These are phyloP conservation scores for Ylistrum balloti DNA, from an alignment of 1,140 invertebrate species.

Conservation along the genomic window DNA sequence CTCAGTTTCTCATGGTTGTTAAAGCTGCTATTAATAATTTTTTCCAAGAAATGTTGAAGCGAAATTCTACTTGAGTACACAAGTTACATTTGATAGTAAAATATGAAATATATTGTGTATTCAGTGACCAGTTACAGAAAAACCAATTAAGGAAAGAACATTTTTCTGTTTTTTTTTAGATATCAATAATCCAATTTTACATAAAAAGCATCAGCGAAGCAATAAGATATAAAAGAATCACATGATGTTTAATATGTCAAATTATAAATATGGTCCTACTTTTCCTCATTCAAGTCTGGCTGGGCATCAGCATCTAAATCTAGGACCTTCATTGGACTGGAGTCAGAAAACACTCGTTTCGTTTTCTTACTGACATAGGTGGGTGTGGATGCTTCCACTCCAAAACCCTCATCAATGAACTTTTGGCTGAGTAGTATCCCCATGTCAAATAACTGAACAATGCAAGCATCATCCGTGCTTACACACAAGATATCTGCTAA, in stretches of 20 bases:
- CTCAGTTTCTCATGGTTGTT: no score
- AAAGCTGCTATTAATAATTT: no score
- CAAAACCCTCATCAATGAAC: conserved; percentile 62
- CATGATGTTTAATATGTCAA: not conserved
- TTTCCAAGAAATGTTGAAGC: no score
- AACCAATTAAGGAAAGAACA: no score
- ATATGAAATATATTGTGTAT: no score
- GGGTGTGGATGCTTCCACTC: conserved; percentile 61
- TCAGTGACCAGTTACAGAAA: no score
- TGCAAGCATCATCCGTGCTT: conserved; percentile 56
- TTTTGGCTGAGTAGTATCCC: conserved; percentile 65
- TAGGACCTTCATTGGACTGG: conserved; percentile 23
- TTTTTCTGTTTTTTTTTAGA: no score
- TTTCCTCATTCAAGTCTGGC: not conserved
- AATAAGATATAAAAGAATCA: no score
- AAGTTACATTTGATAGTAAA: no score
- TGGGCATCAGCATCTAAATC: not conserved
- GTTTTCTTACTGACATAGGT: conserved; percentile 60
- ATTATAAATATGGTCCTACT: not conserved
- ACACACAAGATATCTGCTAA: conserved; percentile 61
- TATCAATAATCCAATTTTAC: no score
- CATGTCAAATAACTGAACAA: conserved; percentile 69
- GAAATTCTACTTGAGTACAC: no score
- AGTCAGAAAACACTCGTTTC: conserved; percentile 66
- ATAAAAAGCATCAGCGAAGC: no score